phyloP scores from a whole-genome alignment of 2,113 vertebrate genomes.

The Catharus fuscescens region DNA sequence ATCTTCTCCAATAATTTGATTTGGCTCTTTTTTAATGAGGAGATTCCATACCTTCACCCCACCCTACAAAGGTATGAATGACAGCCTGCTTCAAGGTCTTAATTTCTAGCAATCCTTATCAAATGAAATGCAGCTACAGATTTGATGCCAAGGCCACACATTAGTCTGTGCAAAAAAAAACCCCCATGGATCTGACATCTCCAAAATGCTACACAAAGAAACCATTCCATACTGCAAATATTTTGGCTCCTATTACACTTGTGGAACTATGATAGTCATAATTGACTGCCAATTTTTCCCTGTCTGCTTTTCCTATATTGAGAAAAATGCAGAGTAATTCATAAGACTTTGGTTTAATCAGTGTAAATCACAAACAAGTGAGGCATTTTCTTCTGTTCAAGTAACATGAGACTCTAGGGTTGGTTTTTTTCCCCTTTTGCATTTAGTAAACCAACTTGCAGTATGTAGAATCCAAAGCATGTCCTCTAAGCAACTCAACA shows the following conservation, averaged over 20 bases:
- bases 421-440: rapidly evolving
- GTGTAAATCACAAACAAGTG: not conserved
- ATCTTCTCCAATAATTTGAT: not conserved
- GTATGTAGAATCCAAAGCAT: not conserved
- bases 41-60: not conserved
- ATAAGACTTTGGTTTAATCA: not conserved
- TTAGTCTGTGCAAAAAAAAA: not conserved
- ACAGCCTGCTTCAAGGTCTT: not conserved
- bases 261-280: not conserved
- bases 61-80: not conserved
- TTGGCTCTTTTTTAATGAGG: not conserved
- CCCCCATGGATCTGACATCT: not conserved
- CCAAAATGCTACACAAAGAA: not conserved
- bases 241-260: not conserved
- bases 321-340: not conserved
- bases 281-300: not conserved
- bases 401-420: not conserved
- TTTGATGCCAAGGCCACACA: not conserved
- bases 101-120: not conserved
- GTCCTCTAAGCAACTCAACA: not conserved
- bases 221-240: not conserved
- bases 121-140: not conserved
- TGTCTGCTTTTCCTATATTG: not conserved
- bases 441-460: not conserved
- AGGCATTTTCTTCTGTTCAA: not conserved